phyloP scores from a whole-genome alignment of 2,797 vertebrate species.

The Gymnoscopelus braueri region DNA sequence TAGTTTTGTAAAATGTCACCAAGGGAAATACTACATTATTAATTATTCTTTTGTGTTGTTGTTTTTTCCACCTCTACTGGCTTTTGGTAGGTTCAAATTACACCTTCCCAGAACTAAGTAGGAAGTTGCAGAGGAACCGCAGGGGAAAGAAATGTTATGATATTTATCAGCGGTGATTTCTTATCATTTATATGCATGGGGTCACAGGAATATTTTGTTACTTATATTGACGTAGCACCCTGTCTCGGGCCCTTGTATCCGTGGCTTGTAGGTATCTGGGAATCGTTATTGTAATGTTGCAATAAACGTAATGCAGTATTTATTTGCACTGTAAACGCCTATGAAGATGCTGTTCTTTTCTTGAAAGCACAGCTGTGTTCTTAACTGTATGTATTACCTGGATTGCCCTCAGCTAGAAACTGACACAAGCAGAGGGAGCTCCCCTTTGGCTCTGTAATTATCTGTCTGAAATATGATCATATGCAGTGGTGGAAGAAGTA shows the following conservation, averaged over 20 bases:
- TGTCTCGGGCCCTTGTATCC: too few species aligned
- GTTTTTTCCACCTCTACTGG: conserved; percentile 5
- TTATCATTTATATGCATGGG: neutral
- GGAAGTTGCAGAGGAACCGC: neutral
- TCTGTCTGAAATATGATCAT: conserved; percentile 14
- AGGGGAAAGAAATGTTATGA: neutral
- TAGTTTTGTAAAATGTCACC: neutral
- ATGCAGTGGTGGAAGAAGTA: too few species aligned
- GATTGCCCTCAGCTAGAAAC: neutral
- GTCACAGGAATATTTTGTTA: neutral
- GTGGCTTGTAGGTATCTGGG: neutral
- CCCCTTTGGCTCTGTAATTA: conserved; percentile 10
- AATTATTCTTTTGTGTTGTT: conserved; percentile 4
- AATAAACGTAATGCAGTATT: neutral
- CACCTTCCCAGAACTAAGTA: neutral
- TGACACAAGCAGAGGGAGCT: conserved; percentile 4
- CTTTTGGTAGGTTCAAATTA: conserved; percentile 1
- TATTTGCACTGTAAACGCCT: conserved; percentile 4
- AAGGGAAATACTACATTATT: conserved; percentile 38
- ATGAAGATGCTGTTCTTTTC: conserved; percentile 2
- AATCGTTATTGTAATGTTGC: neutral
- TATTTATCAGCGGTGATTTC: neutral
- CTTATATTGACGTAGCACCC: too few species aligned
- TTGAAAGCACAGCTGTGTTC: conserved; percentile 24
- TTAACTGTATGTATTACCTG: conserved; percentile 6